These are phyloP conservation scores for Riptortus pedestris DNA, from an alignment of 1,140 invertebrate species.

Conservation along the genomic window DNA sequence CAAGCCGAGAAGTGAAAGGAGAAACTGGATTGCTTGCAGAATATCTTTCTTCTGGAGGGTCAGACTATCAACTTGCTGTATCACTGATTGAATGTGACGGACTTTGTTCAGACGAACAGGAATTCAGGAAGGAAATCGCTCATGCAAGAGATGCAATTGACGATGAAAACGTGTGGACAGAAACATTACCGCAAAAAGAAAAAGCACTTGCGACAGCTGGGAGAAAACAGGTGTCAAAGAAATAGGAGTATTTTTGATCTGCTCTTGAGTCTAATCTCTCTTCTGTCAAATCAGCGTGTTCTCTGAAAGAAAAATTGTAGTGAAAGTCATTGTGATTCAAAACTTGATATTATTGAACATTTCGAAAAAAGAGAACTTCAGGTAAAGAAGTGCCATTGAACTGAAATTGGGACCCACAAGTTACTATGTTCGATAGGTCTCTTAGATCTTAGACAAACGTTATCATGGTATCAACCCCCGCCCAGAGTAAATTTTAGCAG, in stretches of 20 bases:
- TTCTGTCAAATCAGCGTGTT: not conserved
- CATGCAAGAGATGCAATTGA: slow-evolving; percentile 12
- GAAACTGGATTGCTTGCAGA: not conserved
- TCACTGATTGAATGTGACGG: slow-evolving; percentile 6
- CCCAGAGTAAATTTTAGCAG: too few species aligned
- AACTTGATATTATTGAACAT: too few species aligned
- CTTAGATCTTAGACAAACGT: too few species aligned
- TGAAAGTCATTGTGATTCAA: too few species aligned
- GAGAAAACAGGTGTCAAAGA: not conserved
- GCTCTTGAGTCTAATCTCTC: slow-evolving; percentile 15
- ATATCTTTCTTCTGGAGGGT: not conserved
- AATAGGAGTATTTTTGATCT: slow-evolving; percentile 18
- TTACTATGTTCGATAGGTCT: too few species aligned
- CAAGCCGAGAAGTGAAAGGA: not conserved
- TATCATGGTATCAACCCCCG: too few species aligned
- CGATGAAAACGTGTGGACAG: slow-evolving; percentile 3
- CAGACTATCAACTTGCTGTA: not conserved
- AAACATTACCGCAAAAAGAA: slow-evolving; percentile 10
- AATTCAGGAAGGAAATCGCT: slow-evolving; percentile 16
- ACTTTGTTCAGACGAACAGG: slow-evolving; percentile 12
- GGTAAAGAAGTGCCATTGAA: too few species aligned
- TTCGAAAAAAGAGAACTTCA: too few species aligned
- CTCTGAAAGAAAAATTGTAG: not conserved
- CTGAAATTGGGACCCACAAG: too few species aligned
- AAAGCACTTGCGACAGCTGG: not conserved